Base-by-base conservation (phyloP, 1,140 invertebrate species). In the Ylistrum balloti region DNA sequence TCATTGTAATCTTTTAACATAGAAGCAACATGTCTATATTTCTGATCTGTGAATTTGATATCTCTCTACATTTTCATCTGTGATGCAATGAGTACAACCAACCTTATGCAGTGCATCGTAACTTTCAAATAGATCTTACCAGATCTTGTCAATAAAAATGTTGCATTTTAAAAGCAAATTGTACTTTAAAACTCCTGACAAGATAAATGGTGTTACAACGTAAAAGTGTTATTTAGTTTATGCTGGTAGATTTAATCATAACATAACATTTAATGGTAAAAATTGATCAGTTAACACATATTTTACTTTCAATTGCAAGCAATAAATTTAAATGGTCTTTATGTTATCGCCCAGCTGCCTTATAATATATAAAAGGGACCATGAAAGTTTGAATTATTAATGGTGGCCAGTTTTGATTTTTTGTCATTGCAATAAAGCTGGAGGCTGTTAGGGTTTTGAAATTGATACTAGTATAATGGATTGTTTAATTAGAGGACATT, bases 381-480 rank as follows among this genome's bases (percentile, higher is more conserved):
- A 17, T 28, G 17, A 74, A 74, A n/a, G 22, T 1, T 28, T n/a
- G 22, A 74, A 28, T 74, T 5, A n/a, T 9, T 74, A 7, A 74
- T 11, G 17, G 56, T 17, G n/a, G n/a, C 56, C 56, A 74, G n/a
- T 74, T 74, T 74, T 11, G 45, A 56, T 74, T 28, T 74, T n/a
- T n/a, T n/a, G 2, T n/a, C 22, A n/a, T 2, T 28, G 56, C 56
- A 74, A 28, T 74, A 74, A 74, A 74, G 22, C n/a, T 74, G 5
- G 22, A 28, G 28, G 56, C 56, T 74, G 56, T 74, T n/a, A 28
- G 56, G 56, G 22, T 74, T 28, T 74, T 74, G 56, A 74, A 74
- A 74, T 74, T 74, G 56, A 74, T 74, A 74, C 56, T 5, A 74
- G 22, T 74, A 28, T 74, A 74, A 74, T 74, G 56, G 56, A 74